phyloP scores from a whole-genome alignment of 2,888 invertebrate genomes.

The Parnassius apollo region DNA sequence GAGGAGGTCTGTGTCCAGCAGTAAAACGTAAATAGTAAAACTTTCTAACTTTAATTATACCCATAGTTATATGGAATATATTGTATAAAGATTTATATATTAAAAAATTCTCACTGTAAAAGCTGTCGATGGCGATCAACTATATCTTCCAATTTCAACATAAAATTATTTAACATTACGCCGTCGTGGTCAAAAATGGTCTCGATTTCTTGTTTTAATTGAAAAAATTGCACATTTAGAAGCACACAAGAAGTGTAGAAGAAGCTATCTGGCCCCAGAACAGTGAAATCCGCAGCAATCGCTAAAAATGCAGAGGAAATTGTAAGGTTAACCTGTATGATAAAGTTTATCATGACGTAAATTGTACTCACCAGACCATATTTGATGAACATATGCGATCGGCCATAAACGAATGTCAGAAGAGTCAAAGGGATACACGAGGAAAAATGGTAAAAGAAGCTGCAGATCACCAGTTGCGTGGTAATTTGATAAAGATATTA shows the following conservation, averaged over 20 bases:
- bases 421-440: constrained; percentile 25
- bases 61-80: too few species aligned
- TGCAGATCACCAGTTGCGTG: constrained; percentile 7
- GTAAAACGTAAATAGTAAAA: neutral
- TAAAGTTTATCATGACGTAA: neutral
- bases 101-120: constrained; percentile 5
- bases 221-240: constrained; percentile 26
- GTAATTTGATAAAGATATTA: constrained; percentile 11
- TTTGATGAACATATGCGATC: constrained; percentile 22
- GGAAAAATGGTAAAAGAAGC: constrained; percentile 16
- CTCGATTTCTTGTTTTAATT: constrained; percentile 20
- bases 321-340: neutral
- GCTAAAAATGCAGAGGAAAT: constrained; percentile 5
- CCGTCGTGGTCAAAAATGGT: constrained; percentile 9
- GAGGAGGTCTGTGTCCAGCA: too few species aligned
- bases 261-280: constrained; percentile 30
- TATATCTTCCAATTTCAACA: constrained; percentile 8
- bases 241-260: constrained; percentile 27
- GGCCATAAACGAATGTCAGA: constrained; percentile 19
- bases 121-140: constrained; percentile 8
- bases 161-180: neutral
- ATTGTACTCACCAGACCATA: constrained; percentile 25
- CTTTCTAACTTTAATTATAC: too few species aligned
- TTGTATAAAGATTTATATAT: too few species aligned
- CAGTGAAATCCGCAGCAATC: constrained; percentile 12